A percentile compares a stretch with the other conserved stretches of the same genome.
Evolutionary conservation across 2,113 vertebrate species (phyloP).

Genomic region (Oryzias melastigma): DNA sequence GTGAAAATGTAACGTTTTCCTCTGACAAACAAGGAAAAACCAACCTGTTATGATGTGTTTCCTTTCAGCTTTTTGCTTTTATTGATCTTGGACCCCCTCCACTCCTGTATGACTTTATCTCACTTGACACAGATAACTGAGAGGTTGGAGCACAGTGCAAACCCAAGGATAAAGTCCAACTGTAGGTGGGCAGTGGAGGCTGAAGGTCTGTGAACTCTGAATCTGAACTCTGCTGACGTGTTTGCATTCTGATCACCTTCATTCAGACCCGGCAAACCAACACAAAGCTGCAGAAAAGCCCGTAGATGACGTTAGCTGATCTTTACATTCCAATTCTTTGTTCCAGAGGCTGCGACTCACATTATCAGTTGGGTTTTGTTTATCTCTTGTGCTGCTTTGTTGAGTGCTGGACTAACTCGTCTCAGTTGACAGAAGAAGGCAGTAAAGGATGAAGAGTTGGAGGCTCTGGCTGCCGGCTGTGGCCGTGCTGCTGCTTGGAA

Average conservation of each 20-base stretch:
- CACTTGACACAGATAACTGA: constrained; percentile 64
- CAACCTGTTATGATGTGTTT: neutral
- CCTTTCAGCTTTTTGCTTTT: constrained; percentile 42
- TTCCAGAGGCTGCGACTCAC: too few relatives aligned
- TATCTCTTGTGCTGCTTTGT: neutral
- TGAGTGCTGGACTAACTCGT: neutral
- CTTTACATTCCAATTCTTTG: too few relatives aligned
- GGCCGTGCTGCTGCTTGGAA: constrained; percentile 57
- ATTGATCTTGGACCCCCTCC: constrained; percentile 18
- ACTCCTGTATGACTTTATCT: constrained; percentile 36
- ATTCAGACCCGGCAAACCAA: constrained; percentile 10
- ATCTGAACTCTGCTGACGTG: constrained; percentile 42
- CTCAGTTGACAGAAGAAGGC: constrained; percentile 10
- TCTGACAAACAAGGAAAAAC: neutral
- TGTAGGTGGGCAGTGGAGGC: constrained; percentile 33
- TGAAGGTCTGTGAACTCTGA: constrained; percentile 42
- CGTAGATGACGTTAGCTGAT: too few relatives aligned
- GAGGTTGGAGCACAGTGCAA: constrained; percentile 52
- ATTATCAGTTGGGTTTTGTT: constrained; percentile 4
- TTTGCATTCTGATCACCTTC: constrained; percentile 45
- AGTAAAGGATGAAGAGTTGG: constrained; percentile 52
- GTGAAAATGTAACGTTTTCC: too few relatives aligned
- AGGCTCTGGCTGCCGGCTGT: constrained; percentile 28
- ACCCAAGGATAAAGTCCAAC: constrained; percentile 74
- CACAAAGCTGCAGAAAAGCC: neutral